Evolutionary conservation across 2,797 vertebrate genomes (phyloP), one percentile per base, ranked within the genome.

Genomic region (Anas bernieri): DNA sequence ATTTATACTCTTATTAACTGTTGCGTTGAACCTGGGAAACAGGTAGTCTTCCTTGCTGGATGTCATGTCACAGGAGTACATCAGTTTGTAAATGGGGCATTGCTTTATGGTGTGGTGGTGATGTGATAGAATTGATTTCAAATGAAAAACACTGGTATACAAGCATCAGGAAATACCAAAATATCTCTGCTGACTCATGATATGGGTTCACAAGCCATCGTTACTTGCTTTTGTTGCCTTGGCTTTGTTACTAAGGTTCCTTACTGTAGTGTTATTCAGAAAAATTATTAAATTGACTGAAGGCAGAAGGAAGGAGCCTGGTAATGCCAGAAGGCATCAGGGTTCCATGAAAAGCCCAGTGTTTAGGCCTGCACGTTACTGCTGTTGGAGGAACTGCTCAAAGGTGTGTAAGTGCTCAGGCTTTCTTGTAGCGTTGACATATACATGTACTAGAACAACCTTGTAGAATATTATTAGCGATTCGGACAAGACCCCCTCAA

Each of bases 1-100:
- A 6, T 91, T 95, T 91, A 90, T 87, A 31, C 17, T 93, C 41
- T 63, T 75, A 85, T 88, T 92, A 94, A 82, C 72, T 86, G 72
- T 89, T 86, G 67, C 66, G 83, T 80, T 88, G 73, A 67, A 93
- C 30, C 59, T 76, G 50, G 74, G 86, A 84, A 76, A 79, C 62
- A 8, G 0, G 18, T 72, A 18, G 22, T 7, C 62, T 61, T 23
- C 15, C 28, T 58, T 93, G 46, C 76, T 62, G 54, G 43, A 28
- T 88, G 83, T 52, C 73, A n/a, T 0, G 1, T 76, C 73, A 17
- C 55, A 43, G 48, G 48, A 73, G 46, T 58, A n/a, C 26, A 48
- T 72, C 68, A 66, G 35, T 55, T 89, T 88, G 77, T 83, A 76
- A 75, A 87, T 37, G 54, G 30, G 68, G n/a, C 21, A 17, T 39